Base-by-base conservation (phyloP, 2,888 invertebrate species). In the Nycteola revayana region DNA sequence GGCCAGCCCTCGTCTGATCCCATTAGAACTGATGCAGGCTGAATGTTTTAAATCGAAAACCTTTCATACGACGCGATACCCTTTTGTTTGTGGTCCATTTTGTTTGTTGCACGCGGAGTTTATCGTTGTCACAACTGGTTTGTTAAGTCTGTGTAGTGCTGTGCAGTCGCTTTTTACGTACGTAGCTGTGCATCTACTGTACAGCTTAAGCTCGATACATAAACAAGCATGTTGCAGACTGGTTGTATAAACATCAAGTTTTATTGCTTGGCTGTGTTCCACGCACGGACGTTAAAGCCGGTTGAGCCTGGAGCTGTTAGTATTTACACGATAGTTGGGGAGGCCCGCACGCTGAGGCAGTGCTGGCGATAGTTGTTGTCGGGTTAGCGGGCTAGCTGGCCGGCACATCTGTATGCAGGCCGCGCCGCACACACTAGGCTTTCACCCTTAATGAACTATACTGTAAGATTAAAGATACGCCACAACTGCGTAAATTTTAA, bases 211-310 rank as follows among this genome's bases (percentile, higher is more conserved):
- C 66, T 62, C 60, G 66, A 71, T 71, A 64, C 72, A 74, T 75
- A 78, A 75, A 75, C 75, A 70, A 72, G 74, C 69, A 66, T 68
- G 69, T 66, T 73, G 75, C 75, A 67, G 77, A 78, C 75, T 78
- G 67, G 70, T 66, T 75, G 72, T 81, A 80, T 78, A 82, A 85
- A 86, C 87, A 85, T 82, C 75, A 80, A 80, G 80, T 84, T 86
- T 87, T 86, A 87, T 86, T 81, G 83, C 79, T 87, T 87, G 87
- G 87, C 87, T 76, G 69, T 76, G 82, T 83, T 87, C 87, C 87
- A 87, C 81, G 80, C 79, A 75, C 67, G 76, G 71, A 70, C 75
- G 77, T 81, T 80, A 79, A 83, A 76, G 78, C 77, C 71, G 68
- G 66, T 60, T 62, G 64, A 76, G 72, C 74, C 71, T 68, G 58